These are phyloP conservation scores for Triplophysa tibetana DNA, from an alignment of 2,113 vertebrate species.

Conservation along the genomic window DNA sequence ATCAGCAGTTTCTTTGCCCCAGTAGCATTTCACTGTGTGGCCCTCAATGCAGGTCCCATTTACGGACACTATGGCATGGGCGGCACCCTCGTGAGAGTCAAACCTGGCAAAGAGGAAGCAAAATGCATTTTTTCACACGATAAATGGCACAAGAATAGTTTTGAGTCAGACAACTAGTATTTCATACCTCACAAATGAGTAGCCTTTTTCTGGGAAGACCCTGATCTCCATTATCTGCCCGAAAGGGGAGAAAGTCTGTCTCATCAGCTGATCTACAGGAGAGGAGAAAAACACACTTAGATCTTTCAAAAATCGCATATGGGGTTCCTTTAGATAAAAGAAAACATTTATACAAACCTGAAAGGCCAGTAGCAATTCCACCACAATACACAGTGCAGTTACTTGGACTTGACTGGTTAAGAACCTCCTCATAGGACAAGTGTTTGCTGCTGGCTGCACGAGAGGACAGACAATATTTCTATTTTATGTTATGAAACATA, in stretches of 20 bases:
- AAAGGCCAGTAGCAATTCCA: constrained; percentile 90
- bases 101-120: constrained; percentile 75
- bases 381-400: constrained; percentile 99
- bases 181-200: constrained; percentile 92
- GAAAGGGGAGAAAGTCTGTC: constrained; percentile 96
- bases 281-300: constrained; percentile 36
- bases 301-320: not conserved
- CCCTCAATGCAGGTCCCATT: constrained; percentile 94
- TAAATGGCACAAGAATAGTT: too few relatives aligned
- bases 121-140: not conserved
- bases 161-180: not conserved
- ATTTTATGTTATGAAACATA: not conserved
- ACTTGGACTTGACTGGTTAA: constrained; percentile 95
- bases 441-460: constrained; percentile 86
- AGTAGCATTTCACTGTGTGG: constrained; percentile 95
- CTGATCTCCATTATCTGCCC: constrained; percentile 98
- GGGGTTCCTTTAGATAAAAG: not conserved
- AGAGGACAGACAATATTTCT: not conserved
- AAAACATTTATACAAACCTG: constrained; percentile 75
- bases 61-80: constrained; percentile 95
- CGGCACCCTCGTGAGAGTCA: constrained; percentile 92
- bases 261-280: constrained; percentile 93
- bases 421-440: constrained; percentile 93
- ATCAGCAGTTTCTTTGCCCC: constrained; percentile 97
- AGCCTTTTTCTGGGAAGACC: constrained; percentile 98